Evolutionary conservation across 2,113 vertebrate species (phyloP).

Genomic region (Pleuronectes platessa): DNA sequence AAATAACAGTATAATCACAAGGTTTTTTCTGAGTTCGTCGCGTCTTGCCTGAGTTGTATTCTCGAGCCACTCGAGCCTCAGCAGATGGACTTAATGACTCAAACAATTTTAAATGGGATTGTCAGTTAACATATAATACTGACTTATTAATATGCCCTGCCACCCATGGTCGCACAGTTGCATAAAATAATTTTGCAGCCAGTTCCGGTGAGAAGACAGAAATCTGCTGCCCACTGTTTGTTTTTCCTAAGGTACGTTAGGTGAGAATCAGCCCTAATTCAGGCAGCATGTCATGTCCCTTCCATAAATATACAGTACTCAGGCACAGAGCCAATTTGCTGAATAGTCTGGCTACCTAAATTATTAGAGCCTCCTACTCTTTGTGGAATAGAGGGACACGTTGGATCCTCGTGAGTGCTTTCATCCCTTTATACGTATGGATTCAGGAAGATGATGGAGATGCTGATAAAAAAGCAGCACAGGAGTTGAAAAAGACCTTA

Average conservation of each 20-base stretch:
- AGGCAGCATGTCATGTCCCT: background rate
- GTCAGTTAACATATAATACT: slow-evolving; percentile 8
- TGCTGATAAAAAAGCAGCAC: background rate
- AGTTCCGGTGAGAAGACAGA: background rate
- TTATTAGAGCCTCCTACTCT: background rate
- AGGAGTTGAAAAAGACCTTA: background rate
- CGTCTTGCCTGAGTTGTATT: background rate
- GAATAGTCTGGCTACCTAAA: background rate
- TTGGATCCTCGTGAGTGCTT: background rate
- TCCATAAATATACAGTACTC: slow-evolving; percentile 17
- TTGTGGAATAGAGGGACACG: background rate
- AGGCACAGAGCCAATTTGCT: slow-evolving; percentile 3
- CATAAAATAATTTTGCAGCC: background rate
- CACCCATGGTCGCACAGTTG: background rate
- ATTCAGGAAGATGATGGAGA: slow-evolving; percentile 21
- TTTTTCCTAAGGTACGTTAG: background rate
- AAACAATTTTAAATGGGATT: background rate
- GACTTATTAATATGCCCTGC: background rate
- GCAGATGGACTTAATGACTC: background rate
- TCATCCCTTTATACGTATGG: slow-evolving; percentile 11
- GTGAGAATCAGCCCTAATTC: slow-evolving; percentile 19
- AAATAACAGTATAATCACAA: too few relatives aligned
- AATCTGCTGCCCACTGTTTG: background rate
- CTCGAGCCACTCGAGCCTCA: background rate
- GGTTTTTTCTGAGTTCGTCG: too few relatives aligned